Evolutionary conservation across 53 echinoderm and acorn worm genomes (phyloP).

Genomic region (Luidia sarsii): DNA sequence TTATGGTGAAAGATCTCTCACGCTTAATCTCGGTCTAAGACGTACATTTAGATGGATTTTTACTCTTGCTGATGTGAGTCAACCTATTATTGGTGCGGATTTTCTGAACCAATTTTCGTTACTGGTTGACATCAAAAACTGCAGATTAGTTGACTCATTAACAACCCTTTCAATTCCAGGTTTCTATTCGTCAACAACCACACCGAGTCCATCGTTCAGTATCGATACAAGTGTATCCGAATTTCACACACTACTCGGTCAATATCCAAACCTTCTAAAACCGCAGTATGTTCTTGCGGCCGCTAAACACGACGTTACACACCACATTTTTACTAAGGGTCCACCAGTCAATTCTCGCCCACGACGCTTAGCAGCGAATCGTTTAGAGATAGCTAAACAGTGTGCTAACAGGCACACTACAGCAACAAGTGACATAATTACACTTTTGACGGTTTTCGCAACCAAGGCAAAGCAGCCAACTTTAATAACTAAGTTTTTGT

Average conservation of each 20-base stretch:
- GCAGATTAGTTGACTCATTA: conserved; percentile 26
- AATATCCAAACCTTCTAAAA: too few species aligned
- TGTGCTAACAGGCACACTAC: too few species aligned
- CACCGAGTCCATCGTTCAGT: too few species aligned
- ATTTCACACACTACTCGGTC: too few species aligned
- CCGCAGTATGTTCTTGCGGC: not conserved
- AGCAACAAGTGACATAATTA: too few species aligned
- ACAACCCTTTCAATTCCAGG: conserved; percentile 13
- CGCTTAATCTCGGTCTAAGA: conserved; percentile 43
- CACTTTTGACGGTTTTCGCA: too few species aligned
- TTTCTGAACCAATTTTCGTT: conserved; percentile 24
- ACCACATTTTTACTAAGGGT: not conserved
- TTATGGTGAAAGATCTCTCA: conserved; percentile 29
- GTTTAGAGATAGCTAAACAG: too few species aligned
- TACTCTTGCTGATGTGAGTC: conserved; percentile 16
- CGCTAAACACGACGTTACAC: not conserved
- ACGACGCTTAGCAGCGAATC: too few species aligned
- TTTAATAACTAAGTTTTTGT: too few species aligned
- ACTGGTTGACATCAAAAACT: conserved; percentile 20
- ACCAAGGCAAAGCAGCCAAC: too few species aligned
- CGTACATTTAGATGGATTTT: conserved; percentile 48
- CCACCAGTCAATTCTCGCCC: not conserved
- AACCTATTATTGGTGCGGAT: conserved; percentile 54
- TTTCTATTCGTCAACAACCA: too few species aligned
- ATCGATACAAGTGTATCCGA: too few species aligned